phyloP scores from a whole-genome alignment of 2,888 invertebrate species.

The Carcina quercana region DNA sequence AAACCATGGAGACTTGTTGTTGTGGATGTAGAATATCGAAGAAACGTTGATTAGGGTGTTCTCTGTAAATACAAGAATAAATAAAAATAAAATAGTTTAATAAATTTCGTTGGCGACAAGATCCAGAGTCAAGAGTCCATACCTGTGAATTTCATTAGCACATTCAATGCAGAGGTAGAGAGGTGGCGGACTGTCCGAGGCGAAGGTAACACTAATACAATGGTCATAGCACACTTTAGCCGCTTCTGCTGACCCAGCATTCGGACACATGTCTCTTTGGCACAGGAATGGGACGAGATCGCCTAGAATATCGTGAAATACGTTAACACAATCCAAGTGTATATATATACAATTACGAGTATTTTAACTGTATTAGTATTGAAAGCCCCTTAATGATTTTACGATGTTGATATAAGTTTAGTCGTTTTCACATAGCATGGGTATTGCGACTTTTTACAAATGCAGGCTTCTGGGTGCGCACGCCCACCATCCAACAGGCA shows the following conservation, averaged over 20 bases:
- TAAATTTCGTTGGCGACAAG: neutral
- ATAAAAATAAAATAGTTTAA: conserved; percentile 1
- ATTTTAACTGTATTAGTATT: too few relatives aligned
- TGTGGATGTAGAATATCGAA: conserved; percentile 93
- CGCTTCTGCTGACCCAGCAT: conserved; percentile 88
- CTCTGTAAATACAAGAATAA: too few relatives aligned
- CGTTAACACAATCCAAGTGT: too few relatives aligned
- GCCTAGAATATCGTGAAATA: too few relatives aligned
- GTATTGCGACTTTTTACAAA: too few relatives aligned
- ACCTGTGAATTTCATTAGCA: conserved; percentile 89
- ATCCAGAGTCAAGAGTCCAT: neutral
- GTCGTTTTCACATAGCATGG: too few relatives aligned
- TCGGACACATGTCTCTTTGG: conserved; percentile 93
- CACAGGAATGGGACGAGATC: conserved; percentile 65
- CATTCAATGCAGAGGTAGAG: conserved; percentile 97
- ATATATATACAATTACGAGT: too few relatives aligned
- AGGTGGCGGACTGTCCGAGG: conserved; percentile 93
- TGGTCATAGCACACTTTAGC: conserved; percentile 96
- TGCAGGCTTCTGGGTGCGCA: too few relatives aligned
- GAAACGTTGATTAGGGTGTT: conserved; percentile 89
- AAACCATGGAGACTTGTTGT: conserved; percentile 95
- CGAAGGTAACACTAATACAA: conserved; percentile 89
- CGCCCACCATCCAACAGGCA: too few relatives aligned
- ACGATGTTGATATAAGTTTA: too few relatives aligned
- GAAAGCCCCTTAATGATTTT: too few relatives aligned